These are phyloP conservation scores for Aplidium turbinatum DNA, from an alignment of 23 tunicate species.

Conservation along the genomic window DNA sequence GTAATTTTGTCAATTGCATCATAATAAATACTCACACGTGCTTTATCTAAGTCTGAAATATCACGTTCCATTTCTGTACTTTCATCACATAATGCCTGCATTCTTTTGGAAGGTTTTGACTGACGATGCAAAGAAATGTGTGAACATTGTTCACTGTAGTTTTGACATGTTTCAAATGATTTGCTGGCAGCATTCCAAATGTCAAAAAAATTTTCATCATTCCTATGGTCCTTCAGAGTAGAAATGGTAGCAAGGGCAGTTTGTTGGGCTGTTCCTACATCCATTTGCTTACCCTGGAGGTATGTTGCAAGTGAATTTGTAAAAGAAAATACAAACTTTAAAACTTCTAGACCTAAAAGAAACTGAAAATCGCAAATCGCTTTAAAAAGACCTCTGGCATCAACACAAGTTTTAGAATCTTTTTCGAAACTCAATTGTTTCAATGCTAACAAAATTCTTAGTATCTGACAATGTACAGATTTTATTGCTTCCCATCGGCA, in stretches of 20 bases:
- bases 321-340: conserved; percentile 10
- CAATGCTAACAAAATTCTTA: conserved; percentile 9
- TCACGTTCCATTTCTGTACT: not conserved
- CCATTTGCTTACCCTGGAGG: conserved; percentile 12
- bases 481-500: conserved; percentile 26
- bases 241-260: conserved; percentile 17
- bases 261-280: conserved; percentile 1
- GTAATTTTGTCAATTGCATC: conserved; percentile 7
- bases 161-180: not conserved
- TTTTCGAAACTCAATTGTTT: not conserved
- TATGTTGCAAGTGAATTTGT: conserved; percentile 16
- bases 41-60: not conserved
- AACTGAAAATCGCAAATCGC: conserved; percentile 20
- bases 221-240: conserved; percentile 15
- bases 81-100: conserved; percentile 22
- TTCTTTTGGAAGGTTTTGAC: not conserved
- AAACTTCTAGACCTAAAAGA: conserved; percentile 5
- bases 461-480: conserved; percentile 9
- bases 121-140: no score
- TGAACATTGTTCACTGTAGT: no score
- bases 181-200: not conserved
- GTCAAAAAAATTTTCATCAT: conserved; percentile 3
- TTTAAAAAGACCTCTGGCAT: conserved; percentile 5
- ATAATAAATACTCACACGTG: conserved; percentile 2
- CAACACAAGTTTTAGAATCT: conserved; percentile 1